These are phyloP conservation scores for Margaritifera margaritifera DNA, from an alignment of 2,888 invertebrate species.

Conservation along the genomic window DNA sequence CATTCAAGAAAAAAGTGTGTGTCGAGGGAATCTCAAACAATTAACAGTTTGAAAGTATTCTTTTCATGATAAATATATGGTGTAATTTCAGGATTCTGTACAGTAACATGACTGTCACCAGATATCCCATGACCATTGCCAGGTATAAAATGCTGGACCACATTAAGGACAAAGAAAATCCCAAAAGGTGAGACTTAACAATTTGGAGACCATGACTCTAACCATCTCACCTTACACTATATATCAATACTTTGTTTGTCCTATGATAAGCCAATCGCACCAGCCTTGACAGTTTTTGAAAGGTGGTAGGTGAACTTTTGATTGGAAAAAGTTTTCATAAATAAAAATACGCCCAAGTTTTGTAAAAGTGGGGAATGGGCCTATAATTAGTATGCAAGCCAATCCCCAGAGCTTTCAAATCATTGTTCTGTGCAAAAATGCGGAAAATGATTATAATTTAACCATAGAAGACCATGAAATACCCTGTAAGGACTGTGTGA, in stretches of 20 bases:
- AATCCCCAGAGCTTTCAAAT: too few relatives aligned
- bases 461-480: too few relatives aligned
- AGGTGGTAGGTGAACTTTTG: neutral
- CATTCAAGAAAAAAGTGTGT: too few relatives aligned
- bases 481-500: too few relatives aligned
- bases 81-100: conserved; percentile 37
- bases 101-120: conserved; percentile 38
- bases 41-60: neutral
- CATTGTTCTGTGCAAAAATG: too few relatives aligned
- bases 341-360: too few relatives aligned
- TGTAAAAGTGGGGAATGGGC: too few relatives aligned
- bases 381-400: too few relatives aligned
- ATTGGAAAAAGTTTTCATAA: neutral
- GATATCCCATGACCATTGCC: conserved; percentile 54
- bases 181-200: conserved; percentile 38
- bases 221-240: too few relatives aligned
- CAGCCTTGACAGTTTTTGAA: neutral
- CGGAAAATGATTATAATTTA: too few relatives aligned
- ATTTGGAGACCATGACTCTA: neutral
- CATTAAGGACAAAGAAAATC: conserved; percentile 49
- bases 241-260: too few relatives aligned
- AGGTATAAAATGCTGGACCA: conserved; percentile 62
- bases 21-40: neutral
- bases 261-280: too few relatives aligned
- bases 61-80: conserved; percentile 23